A percentile compares a stretch with the other conserved stretches of the same genome.
Evolutionary conservation across 1,140 invertebrate genomes (phyloP).

Genomic region (Sitophilus oryzae): DNA sequence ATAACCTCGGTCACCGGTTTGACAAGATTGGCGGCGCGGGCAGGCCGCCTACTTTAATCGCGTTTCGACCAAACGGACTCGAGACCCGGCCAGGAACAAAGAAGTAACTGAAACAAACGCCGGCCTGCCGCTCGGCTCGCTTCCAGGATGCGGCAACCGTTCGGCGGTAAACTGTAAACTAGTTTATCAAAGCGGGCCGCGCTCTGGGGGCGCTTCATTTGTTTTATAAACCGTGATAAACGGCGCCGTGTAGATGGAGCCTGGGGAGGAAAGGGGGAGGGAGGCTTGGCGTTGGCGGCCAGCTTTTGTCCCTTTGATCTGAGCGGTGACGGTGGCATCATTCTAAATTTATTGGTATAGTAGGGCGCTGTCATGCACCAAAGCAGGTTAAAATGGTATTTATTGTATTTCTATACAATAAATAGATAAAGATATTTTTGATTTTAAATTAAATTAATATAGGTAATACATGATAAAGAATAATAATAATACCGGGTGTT

Average conservation of each 20-base stretch:
- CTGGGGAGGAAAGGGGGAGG: neutral
- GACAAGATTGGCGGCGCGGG: neutral
- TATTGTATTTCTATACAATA: too few species aligned
- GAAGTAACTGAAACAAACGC: conserved; percentile 14
- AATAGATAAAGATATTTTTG: too few species aligned
- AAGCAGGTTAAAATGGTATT: too few species aligned
- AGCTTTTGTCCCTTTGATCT: neutral
- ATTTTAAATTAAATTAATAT: too few species aligned
- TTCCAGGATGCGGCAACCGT: conserved; percentile 22
- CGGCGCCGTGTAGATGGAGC: conserved; percentile 3
- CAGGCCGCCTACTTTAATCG: neutral
- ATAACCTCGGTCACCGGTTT: neutral
- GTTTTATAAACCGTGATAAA: conserved; percentile 26
- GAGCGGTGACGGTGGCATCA: neutral
- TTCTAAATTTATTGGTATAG: neutral
- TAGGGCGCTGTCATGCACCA: neutral
- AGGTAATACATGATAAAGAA: too few species aligned
- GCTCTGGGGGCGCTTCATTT: conserved; percentile 23
- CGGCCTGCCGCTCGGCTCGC: conserved; percentile 11
- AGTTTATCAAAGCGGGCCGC: conserved; percentile 23
- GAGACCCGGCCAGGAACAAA: conserved; percentile 5
- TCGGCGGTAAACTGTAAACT: conserved; percentile 23
- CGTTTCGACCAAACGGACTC: neutral
- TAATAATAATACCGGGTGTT: too few species aligned
- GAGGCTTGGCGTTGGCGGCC: neutral